Conservation (phyloP, 2,113 vertebrate species). For the Reinhardtius hippoglossoides region DNA sequence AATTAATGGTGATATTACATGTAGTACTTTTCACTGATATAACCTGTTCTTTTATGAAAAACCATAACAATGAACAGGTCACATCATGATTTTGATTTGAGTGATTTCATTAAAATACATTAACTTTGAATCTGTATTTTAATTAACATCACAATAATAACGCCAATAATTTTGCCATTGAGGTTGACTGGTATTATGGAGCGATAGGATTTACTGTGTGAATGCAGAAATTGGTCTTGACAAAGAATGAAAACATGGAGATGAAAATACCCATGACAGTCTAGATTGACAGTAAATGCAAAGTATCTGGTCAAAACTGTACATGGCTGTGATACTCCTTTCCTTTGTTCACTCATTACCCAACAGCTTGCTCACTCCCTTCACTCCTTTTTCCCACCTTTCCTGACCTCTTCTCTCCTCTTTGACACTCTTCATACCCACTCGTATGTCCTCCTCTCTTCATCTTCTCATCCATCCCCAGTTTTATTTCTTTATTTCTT, state of each 20-base stretch:
- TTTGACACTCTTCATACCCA: background rate
- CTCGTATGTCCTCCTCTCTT: background rate
- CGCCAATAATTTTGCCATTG: background rate
- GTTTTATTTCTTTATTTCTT: background rate
- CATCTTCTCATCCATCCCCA: too few species aligned
- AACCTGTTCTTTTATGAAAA: background rate
- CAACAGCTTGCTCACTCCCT: background rate
- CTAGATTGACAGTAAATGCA: background rate
- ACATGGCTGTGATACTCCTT: conserved; percentile 51
- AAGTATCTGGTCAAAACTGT: conserved; percentile 31
- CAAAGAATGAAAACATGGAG: background rate
- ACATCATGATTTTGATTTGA: too few species aligned
- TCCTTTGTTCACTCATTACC: too few species aligned
- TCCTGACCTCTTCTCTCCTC: background rate
- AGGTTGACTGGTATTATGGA: background rate
- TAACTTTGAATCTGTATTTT: background rate
- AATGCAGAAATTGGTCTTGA: conserved; percentile 33
- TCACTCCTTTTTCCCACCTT: conserved; percentile 5
- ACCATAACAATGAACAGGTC: too few species aligned
- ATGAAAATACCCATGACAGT: background rate
- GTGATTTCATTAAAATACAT: too few species aligned
- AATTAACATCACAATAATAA: background rate
- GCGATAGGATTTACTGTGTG: conserved; percentile 12
- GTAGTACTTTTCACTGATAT: background rate
- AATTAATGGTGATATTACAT: background rate